Percentiles rank a stretch among this genome's conserved stretches.
These are phyloP conservation scores for Ivindomyrus marchei DNA, from an alignment of 2,113 vertebrate species.

Conservation along the genomic window DNA sequence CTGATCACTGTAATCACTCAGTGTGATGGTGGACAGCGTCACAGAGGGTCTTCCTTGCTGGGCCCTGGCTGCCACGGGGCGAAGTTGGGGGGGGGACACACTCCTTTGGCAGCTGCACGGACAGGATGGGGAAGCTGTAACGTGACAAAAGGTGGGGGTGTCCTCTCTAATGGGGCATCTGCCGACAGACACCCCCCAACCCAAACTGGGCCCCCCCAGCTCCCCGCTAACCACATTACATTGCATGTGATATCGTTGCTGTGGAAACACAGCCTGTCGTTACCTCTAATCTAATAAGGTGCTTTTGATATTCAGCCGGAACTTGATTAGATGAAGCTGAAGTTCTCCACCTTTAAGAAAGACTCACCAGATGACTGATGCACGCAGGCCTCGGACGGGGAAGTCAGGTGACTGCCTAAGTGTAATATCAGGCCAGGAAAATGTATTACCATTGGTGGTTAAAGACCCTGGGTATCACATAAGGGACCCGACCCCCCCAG, in stretches of 20 bases:
- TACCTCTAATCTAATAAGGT: slow-evolving; percentile 24
- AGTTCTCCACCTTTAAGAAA: background rate
- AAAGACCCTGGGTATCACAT: background rate
- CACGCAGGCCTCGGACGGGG: background rate
- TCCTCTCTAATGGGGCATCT: slow-evolving; percentile 52
- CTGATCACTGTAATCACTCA: too few species aligned
- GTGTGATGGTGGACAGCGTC: background rate
- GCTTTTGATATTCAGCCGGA: background rate
- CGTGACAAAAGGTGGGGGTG: slow-evolving; percentile 49
- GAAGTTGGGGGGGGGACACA: background rate
- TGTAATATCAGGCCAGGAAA: background rate
- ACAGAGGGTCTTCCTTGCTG: background rate
- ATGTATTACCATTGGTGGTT: background rate
- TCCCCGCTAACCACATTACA: slow-evolving; percentile 60
- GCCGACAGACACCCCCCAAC: slow-evolving; percentile 31
- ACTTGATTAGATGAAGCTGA: background rate
- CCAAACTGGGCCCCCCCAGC: slow-evolving; percentile 36
- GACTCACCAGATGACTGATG: background rate
- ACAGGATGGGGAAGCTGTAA: slow-evolving; percentile 30
- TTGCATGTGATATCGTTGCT: slow-evolving; percentile 36
- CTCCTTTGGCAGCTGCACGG: slow-evolving; percentile 42
- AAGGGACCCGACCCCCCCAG: background rate
- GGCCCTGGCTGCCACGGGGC: background rate
- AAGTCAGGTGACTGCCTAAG: background rate
- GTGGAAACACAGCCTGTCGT: slow-evolving; percentile 34